phyloP scores from a whole-genome alignment of 2,888 invertebrate genomes.

The Netelia inedita region DNA sequence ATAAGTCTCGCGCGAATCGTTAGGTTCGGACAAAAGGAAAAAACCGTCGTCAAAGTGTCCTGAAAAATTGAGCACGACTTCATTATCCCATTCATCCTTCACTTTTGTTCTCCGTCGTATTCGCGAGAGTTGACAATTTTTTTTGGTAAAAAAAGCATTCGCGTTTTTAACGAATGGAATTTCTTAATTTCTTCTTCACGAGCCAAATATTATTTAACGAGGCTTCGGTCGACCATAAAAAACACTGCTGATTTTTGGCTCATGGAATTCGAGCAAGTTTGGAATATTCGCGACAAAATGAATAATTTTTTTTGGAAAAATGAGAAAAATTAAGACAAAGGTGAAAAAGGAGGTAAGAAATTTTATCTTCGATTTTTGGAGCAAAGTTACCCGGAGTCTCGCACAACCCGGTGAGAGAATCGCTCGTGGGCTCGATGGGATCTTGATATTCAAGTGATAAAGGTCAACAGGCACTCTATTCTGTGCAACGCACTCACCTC shows the following conservation, averaged over 20 bases:
- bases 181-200: too few species aligned
- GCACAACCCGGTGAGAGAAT: not conserved
- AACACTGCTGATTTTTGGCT: too few species aligned
- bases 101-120: too few species aligned
- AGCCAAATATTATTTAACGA: too few species aligned
- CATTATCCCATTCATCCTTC: too few species aligned
- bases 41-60: constrained; percentile 27
- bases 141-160: too few species aligned
- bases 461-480: constrained; percentile 77
- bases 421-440: constrained; percentile 60
- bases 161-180: too few species aligned
- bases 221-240: too few species aligned
- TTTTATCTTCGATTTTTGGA: constrained; percentile 23
- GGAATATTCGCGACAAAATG: not conserved
- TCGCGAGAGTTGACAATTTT: too few species aligned
- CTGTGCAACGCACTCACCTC: constrained; percentile 90
- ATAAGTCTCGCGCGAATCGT: constrained; percentile 47
- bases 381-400: constrained; percentile 61
- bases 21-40: constrained; percentile 46
- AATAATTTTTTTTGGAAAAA: constrained; percentile 11
- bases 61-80: not conserved
- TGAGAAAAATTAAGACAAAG: not conserved
- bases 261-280: too few species aligned
- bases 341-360: constrained; percentile 17
- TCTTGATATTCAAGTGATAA: constrained; percentile 76